Base-by-base conservation (phyloP, 2,113 vertebrate species). In the Engraulis encrasicolus region DNA sequence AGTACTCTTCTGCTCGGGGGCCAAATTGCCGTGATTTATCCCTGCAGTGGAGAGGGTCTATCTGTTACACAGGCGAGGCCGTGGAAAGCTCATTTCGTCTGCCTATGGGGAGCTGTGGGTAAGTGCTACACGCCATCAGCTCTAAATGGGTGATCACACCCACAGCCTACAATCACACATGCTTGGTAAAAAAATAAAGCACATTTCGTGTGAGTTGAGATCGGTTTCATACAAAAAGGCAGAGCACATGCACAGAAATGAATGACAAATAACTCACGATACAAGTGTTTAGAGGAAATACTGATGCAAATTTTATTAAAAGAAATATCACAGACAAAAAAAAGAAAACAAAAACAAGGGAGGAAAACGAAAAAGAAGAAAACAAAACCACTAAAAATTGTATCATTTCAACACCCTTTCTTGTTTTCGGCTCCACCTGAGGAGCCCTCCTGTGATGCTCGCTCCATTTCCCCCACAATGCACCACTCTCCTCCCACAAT, bases 251-350 rank as follows among this genome's bases (percentile, higher is more conserved):
- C 27, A 34, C 15, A 74, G 11, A 74, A 31, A 34, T 17, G 23
- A 74, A 15, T 34, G 31, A 74, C 31, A 74, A 74, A 34, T 34
- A 14, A 74, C 17, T 15, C 2, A 50, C 0, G 52, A 14, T 0
- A 27, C 85, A 61, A 86, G 74, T 50, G 15, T 37, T 17, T 18
- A 3, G 74, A 58, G 58, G 85, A 88, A 88, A 83, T 93, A 93
- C 86, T 91, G 89, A 92, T 93, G 89, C 89, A 93, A 93, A 89
- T 88, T 95, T 95, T 95, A 95, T 94, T 95, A 90, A 92, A 94
- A 94, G 89, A 92, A 93, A 93, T 87, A 87, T 74, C 86, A 50
- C 89, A 90, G 89, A 91, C 88, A 93, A 92, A 91, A 87, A 93
- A 89, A 45, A 45, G 40, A 90, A 86, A 93, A 90, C 92, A 93